Base-by-base conservation (phyloP, 37 sponge, comb jelly and placozoan genomes). In the Diacarnus erythraeanus region DNA sequence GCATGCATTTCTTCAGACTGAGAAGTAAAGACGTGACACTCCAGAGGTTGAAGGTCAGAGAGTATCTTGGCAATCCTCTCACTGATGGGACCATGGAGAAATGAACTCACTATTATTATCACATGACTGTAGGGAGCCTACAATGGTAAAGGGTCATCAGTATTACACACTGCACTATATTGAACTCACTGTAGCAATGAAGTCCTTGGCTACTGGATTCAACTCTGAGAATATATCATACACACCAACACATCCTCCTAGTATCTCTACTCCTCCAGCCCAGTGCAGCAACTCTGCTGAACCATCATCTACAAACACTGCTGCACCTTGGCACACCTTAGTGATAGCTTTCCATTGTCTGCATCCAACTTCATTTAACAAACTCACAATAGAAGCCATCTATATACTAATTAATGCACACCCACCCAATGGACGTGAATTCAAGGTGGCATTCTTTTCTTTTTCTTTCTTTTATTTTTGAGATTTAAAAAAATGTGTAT, bases 271-370 rank as follows among this genome's bases (percentile, higher is more conserved):
- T 0, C 75, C 85, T 25, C 85, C 90, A 25, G 80, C 80, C 85
- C 85, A 89, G 64, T 89, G 90, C 38, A 84, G 80, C 31, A 89
- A 35, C 64, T 89, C 90, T 18, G 80, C 85, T 1, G 85, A 59
- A 23, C 67, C 41, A n/a, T 60, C 77, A 34, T 89, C 90, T 27
- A 89, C 37, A 58, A 84, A 77, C 38, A 89, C 70, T 30, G 74
- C 74, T 10, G 80, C 80, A 69, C 71, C 58, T 57, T 64, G 44
- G 26, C 70, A 84, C 42, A 77, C 57, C 15, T 31, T 23, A 22
- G 37, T 33, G 21, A 84, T 58, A 26, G 38, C 56, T 10, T 57
- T 69, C 84, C 84, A 84, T 9, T 69, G 56, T 3, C 25, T 38
- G 1, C 22, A 12, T 3, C 42, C 42, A 41, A 42, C 25, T 2